phyloP scores from a whole-genome alignment of 1,140 invertebrate genomes.

The Leguminivora glycinivorella region DNA sequence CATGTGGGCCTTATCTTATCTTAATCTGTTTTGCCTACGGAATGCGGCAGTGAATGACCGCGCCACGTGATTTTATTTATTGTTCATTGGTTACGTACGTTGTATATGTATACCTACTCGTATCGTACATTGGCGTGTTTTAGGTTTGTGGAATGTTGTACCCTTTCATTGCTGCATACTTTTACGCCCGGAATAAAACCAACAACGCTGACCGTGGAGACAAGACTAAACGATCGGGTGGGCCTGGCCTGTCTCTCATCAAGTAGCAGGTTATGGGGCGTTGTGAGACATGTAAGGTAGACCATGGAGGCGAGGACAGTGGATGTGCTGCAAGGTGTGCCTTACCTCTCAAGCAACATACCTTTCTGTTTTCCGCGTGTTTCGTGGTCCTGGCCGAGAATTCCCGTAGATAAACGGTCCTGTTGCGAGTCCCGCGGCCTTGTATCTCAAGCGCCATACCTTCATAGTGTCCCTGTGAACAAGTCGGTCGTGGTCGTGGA shows the following conservation, averaged over 20 bases:
- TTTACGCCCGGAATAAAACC: too few relatives aligned
- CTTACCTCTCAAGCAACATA: slow-evolving; percentile 83
- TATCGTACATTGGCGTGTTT: neutral
- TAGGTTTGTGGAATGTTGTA: too few relatives aligned
- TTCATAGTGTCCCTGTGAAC: slow-evolving; percentile 81
- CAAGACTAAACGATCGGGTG: too few relatives aligned
- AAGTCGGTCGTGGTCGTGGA: slow-evolving; percentile 82
- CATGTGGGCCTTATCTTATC: slow-evolving; percentile 10
- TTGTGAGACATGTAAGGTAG: too few relatives aligned
- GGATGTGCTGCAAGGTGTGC: too few relatives aligned
- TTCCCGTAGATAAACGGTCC: slow-evolving; percentile 80
- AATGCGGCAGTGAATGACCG: slow-evolving; percentile 7
- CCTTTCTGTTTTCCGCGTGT: slow-evolving; percentile 80
- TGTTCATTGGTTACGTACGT: neutral
- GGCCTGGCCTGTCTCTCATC: too few relatives aligned
- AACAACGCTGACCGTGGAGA: too few relatives aligned
- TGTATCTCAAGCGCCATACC: slow-evolving; percentile 84
- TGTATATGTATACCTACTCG: neutral
- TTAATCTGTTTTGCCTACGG: slow-evolving; percentile 12
- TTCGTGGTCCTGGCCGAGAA: slow-evolving; percentile 77
- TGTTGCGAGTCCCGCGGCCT: slow-evolving; percentile 86
- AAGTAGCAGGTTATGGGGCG: too few relatives aligned
- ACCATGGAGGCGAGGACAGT: too few relatives aligned
- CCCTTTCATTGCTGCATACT: too few relatives aligned
- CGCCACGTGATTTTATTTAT: neutral